Conservation (phyloP, 92 coral and sea anemone species). For the Plumapathes pennacea region DNA sequence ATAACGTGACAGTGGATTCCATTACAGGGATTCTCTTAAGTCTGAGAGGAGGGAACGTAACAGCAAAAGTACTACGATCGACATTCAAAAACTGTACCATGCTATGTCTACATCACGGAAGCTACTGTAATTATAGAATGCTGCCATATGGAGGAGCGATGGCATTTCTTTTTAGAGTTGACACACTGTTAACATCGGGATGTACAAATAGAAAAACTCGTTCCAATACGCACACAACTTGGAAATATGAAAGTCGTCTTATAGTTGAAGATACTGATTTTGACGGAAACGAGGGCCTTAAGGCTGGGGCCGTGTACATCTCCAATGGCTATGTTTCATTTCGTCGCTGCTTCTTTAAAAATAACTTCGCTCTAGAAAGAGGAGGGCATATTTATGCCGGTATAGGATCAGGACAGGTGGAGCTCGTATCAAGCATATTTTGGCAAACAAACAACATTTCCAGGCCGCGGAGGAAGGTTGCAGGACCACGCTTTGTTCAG, state of each 20-base stretch:
- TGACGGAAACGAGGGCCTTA: slow-evolving; percentile 27
- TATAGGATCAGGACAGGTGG: background rate
- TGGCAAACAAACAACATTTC: background rate
- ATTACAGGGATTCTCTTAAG: background rate
- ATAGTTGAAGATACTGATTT: slow-evolving; percentile 23
- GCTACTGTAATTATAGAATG: background rate
- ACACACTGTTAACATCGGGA: background rate
- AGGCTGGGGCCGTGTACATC: slow-evolving; percentile 27
- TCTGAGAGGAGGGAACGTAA: background rate
- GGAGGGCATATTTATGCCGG: slow-evolving; percentile 4
- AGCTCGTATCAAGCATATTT: background rate
- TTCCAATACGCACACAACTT: slow-evolving; percentile 4
- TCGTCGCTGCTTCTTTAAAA: slow-evolving; percentile 8
- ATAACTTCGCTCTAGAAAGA: slow-evolving; percentile 16
- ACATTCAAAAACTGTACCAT: background rate
- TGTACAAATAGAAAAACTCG: background rate
- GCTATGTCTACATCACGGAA: background rate
- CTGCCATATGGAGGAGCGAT: slow-evolving; percentile 16
- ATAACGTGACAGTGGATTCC: background rate
- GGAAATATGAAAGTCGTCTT: slow-evolving; percentile 36
- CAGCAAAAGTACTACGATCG: background rate
- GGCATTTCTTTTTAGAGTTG: background rate
- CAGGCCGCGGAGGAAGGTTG: background rate
- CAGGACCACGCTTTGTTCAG: background rate
- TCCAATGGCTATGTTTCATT: slow-evolving; percentile 18